Evolutionary conservation across 2,797 vertebrate species (phyloP).

Genomic region (Peromyscus eremicus): DNA sequence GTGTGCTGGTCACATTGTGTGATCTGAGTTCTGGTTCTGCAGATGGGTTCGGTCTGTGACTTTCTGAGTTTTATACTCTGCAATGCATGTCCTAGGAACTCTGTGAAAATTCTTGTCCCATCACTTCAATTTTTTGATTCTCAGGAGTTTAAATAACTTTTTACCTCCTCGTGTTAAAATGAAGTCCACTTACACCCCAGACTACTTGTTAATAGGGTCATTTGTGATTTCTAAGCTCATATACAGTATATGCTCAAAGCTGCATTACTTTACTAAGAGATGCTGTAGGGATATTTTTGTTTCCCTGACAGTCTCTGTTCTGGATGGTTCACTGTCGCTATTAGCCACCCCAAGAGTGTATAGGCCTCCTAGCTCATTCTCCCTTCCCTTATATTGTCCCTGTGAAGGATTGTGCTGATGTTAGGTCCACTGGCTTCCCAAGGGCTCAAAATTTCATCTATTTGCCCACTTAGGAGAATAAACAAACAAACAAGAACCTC

Average conservation of each 20-base stretch:
- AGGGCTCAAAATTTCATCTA: not conserved
- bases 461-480: not conserved
- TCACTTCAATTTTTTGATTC: not conserved
- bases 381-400: not conserved
- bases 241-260: not conserved
- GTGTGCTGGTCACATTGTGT: not conserved
- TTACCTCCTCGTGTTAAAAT: not conserved
- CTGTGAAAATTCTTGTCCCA: not conserved
- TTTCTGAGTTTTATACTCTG: not conserved
- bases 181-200: not conserved
- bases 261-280: not conserved
- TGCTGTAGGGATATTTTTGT: not conserved
- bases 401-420: not conserved
- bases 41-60: not conserved
- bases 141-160: not conserved
- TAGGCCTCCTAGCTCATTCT: not conserved
- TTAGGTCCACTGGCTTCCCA: not conserved
- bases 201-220: not conserved
- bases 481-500: not conserved
- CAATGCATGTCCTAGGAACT: not conserved
- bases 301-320: not conserved
- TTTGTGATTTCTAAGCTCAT: not conserved
- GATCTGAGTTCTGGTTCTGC: not conserved
- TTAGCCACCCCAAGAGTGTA: not conserved
- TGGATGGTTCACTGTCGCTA: not conserved